phyloP scores from a whole-genome alignment of 2,888 invertebrate genomes.

The Drepanosiphum platanoidis region DNA sequence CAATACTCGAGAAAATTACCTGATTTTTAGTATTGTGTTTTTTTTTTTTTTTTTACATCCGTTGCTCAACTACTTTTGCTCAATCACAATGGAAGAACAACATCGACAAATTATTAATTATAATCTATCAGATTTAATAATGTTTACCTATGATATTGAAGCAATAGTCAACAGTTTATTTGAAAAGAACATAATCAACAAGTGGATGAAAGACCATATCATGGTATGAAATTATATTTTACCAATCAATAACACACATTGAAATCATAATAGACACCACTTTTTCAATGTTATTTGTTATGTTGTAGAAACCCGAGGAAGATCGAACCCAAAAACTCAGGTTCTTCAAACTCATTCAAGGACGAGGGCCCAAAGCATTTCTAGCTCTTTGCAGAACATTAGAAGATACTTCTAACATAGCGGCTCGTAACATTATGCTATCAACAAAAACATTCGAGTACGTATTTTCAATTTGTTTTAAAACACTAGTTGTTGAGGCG shows the following conservation, averaged over 20 bases:
- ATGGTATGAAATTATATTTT: slow-evolving; percentile 26
- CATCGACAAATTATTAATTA: slow-evolving; percentile 37
- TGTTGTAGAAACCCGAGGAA: no score
- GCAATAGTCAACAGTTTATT: not conserved
- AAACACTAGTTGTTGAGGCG: no score
- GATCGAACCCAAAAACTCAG: not conserved
- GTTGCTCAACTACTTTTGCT: slow-evolving; percentile 19
- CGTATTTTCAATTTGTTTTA: no score
- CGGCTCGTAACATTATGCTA: slow-evolving; percentile 17
- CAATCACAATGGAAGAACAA: slow-evolving; percentile 37
- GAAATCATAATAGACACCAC: not conserved
- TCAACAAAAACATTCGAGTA: not conserved
- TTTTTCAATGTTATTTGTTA: slow-evolving; percentile 2
- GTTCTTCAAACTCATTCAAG: slow-evolving; percentile 54
- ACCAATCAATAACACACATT: no score
- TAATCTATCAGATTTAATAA: not conserved
- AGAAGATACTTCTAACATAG: slow-evolving; percentile 46
- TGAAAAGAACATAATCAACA: slow-evolving; percentile 28
- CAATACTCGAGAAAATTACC: not conserved
- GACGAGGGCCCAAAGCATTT: slow-evolving; percentile 61
- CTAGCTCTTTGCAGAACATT: slow-evolving; percentile 10
- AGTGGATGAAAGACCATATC: slow-evolving; percentile 49
- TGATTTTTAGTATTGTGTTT: not conserved
- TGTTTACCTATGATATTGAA: not conserved
- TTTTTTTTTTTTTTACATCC: not conserved